Percentiles rank a stretch among this genome's conserved stretches.
These are phyloP conservation scores for Sminthopsis crassicaudata DNA, from an alignment of 2,113 vertebrate species.

Conservation along the genomic window DNA sequence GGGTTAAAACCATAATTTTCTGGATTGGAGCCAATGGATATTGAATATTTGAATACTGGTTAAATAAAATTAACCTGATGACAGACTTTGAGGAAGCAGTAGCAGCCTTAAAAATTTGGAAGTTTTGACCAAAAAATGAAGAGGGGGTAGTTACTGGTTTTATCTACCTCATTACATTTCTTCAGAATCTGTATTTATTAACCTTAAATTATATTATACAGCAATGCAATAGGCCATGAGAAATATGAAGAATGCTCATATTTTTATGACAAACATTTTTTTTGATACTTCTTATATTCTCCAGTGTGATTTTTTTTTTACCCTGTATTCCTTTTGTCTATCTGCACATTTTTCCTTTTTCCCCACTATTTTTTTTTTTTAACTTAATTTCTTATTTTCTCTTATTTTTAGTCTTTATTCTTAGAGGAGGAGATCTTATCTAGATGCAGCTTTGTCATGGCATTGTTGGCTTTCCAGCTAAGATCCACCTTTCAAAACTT, in stretches of 20 bases:
- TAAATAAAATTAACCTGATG: neutral
- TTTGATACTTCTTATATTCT: conserved; percentile 37
- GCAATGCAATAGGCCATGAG: neutral
- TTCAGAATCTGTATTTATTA: neutral
- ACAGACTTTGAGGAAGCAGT: conserved; percentile 1
- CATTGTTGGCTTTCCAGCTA: neutral
- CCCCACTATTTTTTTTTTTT: neutral
- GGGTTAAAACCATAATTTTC: neutral
- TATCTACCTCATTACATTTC: neutral
- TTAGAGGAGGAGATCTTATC: neutral
- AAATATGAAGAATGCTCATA: conserved; percentile 15
- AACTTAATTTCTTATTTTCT: conserved; percentile 50
- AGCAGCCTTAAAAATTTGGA: neutral
- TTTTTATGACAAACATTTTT: conserved; percentile 41
- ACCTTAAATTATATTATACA: neutral
- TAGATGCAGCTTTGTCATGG: neutral
- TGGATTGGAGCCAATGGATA: conserved; percentile 25
- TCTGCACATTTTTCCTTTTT: neutral
- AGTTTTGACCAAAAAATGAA: conserved; percentile 12
- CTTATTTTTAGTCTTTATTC: neutral
- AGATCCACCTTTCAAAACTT: neutral
- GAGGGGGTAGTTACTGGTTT: conserved; percentile 23
- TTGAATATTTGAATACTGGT: conserved; percentile 8
- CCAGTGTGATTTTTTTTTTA: neutral
- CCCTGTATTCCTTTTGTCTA: conserved; percentile 6